Evolutionary conservation across 2,888 invertebrate species (phyloP).

Genomic region (Autographa gamma): DNA sequence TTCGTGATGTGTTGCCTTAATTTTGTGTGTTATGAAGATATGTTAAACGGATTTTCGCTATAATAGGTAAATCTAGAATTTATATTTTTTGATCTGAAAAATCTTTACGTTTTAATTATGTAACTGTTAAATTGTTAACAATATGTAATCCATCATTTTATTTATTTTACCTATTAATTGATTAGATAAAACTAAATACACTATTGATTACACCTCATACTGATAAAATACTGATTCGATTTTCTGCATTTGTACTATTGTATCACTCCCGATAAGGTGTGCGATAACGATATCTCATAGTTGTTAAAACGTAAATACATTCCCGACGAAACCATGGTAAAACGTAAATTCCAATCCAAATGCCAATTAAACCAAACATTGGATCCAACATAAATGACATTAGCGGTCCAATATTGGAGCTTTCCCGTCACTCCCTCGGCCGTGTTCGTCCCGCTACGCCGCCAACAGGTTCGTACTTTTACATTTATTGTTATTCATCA

Average conservation of each 20-base stretch:
- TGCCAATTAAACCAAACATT: constrained; percentile 55
- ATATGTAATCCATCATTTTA: not conserved
- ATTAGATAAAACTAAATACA: not conserved
- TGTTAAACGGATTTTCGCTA: not conserved
- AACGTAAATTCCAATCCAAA: constrained; percentile 28
- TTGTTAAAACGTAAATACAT: constrained; percentile 5
- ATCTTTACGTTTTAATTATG: too few relatives aligned
- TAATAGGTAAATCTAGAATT: not conserved
- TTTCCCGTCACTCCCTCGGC: constrained; percentile 75
- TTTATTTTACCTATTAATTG: not conserved
- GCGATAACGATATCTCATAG: constrained; percentile 2
- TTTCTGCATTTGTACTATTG: not conserved
- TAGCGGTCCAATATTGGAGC: constrained; percentile 63
- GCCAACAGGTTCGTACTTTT: constrained; percentile 74
- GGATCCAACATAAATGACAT: constrained; percentile 54
- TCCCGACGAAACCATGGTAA: constrained; percentile 11
- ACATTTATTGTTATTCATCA: constrained; percentile 56
- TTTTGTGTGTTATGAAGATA: constrained; percentile 16
- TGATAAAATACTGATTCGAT: not conserved
- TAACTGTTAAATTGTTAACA: not conserved
- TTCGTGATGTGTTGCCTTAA: constrained; percentile 16
- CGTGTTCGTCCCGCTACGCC: constrained; percentile 77
- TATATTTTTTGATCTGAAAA: not conserved
- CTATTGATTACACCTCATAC: not conserved
- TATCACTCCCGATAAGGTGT: not conserved